These are phyloP conservation scores for Drosophila gunungcola DNA, from an alignment of 1,140 invertebrate species.

Conservation along the genomic window DNA sequence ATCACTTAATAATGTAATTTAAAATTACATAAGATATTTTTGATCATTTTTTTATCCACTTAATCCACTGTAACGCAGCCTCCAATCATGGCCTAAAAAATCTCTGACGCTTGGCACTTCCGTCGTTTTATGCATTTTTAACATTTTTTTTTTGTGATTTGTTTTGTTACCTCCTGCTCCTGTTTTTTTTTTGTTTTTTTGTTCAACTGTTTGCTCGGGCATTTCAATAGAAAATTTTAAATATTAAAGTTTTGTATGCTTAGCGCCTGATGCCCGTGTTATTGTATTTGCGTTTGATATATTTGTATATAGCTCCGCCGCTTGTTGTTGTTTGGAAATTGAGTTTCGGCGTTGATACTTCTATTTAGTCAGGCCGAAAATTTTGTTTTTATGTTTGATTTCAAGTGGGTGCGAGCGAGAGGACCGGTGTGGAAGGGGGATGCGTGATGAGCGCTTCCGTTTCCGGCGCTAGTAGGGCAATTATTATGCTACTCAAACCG, in stretches of 20 bases:
- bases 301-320: conserved; percentile 26
- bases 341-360: conserved; percentile 73
- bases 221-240: conserved; percentile 70
- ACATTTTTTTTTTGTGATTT: conserved; percentile 22
- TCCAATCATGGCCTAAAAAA: conserved; percentile 3
- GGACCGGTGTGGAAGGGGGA: conserved; percentile 3
- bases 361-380: conserved; percentile 62
- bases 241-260: conserved; percentile 64
- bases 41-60: too few relatives aligned
- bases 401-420: conserved; percentile 42
- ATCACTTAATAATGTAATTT: too few relatives aligned
- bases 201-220: conserved; percentile 33
- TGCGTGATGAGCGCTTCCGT: conserved; percentile 60
- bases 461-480: conserved; percentile 57
- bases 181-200: conserved; percentile 4
- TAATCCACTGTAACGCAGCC: neutral
- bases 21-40: too few relatives aligned
- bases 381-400: conserved; percentile 15
- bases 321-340: conserved; percentile 73
- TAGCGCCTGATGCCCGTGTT: conserved; percentile 36
- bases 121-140: conserved; percentile 41
- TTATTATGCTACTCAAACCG: conserved; percentile 58
- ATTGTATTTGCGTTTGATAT: conserved; percentile 30
- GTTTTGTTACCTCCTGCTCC: conserved; percentile 7
- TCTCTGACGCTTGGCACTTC: conserved; percentile 60